A percentile compares a stretch with the other conserved stretches of the same genome.
phyloP scores from a whole-genome alignment of 2,797 vertebrate genomes.

The Pseudomugil gertrudae region DNA sequence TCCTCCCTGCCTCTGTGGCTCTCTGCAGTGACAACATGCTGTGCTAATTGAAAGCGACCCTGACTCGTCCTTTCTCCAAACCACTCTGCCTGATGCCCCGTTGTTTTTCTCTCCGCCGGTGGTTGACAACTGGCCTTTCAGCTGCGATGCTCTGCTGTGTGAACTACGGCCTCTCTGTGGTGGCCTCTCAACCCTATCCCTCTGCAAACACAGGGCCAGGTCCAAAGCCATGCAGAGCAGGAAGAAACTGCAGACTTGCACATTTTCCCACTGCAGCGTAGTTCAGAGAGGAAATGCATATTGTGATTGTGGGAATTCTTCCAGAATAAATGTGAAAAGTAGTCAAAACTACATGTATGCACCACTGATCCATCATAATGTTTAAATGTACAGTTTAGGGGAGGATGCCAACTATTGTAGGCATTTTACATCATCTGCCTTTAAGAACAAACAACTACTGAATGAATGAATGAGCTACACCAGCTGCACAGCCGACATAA shows the following conservation, averaged over 20 bases:
- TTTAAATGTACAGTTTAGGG: conserved; percentile 46
- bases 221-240: conserved; percentile 18
- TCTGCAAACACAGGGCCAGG: conserved; percentile 32
- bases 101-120: conserved; percentile 57
- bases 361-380: conserved; percentile 21
- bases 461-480: conserved; percentile 55
- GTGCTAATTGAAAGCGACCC: conserved; percentile 78
- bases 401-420: conserved; percentile 31
- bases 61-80: conserved; percentile 72
- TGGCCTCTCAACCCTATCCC: conserved; percentile 19
- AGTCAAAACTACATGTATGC: background rate
- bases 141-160: conserved; percentile 42
- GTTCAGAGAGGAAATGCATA: background rate
- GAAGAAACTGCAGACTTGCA: conserved; percentile 43
- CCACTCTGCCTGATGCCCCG: conserved; percentile 55
- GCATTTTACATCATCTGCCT: conserved; percentile 23
- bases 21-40: conserved; percentile 57
- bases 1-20: conserved; percentile 32
- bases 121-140: conserved; percentile 81
- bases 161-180: conserved; percentile 54
- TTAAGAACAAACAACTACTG: conserved; percentile 45
- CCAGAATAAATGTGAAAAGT: conserved; percentile 1
- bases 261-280: conserved; percentile 13
- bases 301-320: background rate
- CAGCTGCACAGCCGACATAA: conserved; percentile 45